phyloP scores from a whole-genome alignment of 2,797 vertebrate genomes.

The Megaceryle alcyon region DNA sequence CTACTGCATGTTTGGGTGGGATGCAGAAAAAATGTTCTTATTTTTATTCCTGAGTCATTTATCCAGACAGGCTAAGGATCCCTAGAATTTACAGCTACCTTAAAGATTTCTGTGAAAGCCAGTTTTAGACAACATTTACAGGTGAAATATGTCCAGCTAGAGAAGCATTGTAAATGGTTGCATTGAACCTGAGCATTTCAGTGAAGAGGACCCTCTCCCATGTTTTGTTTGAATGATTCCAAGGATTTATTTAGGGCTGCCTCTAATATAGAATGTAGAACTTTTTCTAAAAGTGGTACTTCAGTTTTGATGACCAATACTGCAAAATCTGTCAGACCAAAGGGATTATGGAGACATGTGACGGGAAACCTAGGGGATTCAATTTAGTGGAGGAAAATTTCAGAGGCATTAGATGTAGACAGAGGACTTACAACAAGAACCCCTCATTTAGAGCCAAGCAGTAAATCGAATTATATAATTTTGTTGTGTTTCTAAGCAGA shows the following conservation, averaged over 20 bases:
- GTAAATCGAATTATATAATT: background rate
- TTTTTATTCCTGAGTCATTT: background rate
- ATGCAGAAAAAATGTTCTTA: background rate
- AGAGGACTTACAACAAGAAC: background rate
- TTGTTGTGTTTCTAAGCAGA: background rate
- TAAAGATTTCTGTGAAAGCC: background rate
- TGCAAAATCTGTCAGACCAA: background rate
- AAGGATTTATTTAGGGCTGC: background rate
- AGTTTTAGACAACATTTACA: background rate
- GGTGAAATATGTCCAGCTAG: background rate
- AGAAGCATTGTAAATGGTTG: background rate
- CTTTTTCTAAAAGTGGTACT: background rate
- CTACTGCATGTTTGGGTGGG: background rate
- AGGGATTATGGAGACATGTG: background rate
- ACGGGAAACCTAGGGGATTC: background rate
- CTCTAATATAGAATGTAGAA: background rate
- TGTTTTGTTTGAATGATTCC: background rate
- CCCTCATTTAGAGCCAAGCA: background rate
- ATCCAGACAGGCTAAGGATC: background rate
- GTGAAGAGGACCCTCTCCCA: accelerated
- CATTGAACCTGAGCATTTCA: background rate
- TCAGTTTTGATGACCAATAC: background rate
- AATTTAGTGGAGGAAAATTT: background rate
- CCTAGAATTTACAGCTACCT: background rate
- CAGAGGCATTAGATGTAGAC: background rate